Base-by-base conservation (phyloP, 2,888 invertebrate genomes). In the Xestia xanthographa region DNA sequence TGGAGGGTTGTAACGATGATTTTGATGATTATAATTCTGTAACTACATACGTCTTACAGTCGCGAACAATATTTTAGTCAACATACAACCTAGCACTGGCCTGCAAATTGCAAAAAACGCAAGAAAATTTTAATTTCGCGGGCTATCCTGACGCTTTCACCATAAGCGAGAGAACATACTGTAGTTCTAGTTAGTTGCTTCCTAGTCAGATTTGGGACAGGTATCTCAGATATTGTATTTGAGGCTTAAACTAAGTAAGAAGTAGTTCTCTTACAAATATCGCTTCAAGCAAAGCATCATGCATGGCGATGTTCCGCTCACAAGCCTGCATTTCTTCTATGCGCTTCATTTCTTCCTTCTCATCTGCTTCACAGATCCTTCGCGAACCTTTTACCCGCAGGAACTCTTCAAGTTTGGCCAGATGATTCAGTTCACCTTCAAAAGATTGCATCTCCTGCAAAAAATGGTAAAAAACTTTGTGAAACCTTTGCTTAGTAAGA, bases 401-500 rank as follows among this genome's bases (percentile, higher is more conserved):
- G 91, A 99, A 99, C 91, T 98, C 98, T 90, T 98, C 98, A 68
- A 99, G 94, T 87, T 98, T 98, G 20, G 98, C 97, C 86, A 98
- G 98, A 90, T 99, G 98, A 91, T 99, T 99, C 60, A 99, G 95
- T 77, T 98, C 98, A 5, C 99, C 97, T 91, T 98, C 98, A 88
- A 98, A 97, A 82, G 98, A 98, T 92, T 98, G 97, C 98, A 99
- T 98, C 95, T 99, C 99, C 95, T 98, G 88, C 5, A 75, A 66
- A 67, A 22, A 29, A 20, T 17, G 0, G 5, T 22, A 26, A 26
- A 17, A 22, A 38, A 48, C 12, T 12, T 2, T n/a, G 0, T n/a
- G 22, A 50, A 50, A 1, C 22, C 50, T 50, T 50, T 50, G 50
- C n/a, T 50, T 1, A 22, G n/a, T n/a, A n/a, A n/a, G n/a, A n/a